Conservation (phyloP, 2,113 vertebrate species). For the Corythornis vintsioides region DNA sequence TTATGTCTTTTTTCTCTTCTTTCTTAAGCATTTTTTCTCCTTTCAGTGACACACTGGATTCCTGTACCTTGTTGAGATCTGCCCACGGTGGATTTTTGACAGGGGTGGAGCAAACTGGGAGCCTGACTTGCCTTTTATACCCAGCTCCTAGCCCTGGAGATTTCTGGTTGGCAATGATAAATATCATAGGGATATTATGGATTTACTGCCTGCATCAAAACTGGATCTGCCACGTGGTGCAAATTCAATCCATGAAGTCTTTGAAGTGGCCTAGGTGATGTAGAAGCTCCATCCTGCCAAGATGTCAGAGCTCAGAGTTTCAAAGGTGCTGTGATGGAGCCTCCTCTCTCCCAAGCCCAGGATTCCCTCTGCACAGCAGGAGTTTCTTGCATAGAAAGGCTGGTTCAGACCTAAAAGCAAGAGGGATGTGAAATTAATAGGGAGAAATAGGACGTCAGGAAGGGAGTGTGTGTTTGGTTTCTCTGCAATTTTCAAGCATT, state of each 20-base stretch:
- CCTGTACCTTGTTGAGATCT: not conserved
- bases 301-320: slow-evolving; percentile 15
- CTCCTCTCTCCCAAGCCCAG: not conserved
- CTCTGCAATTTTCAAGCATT: not conserved
- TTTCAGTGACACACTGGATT: not conserved
- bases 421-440: slow-evolving; percentile 14
- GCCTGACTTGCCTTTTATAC: not conserved
- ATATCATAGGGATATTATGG: not conserved
- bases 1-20: not conserved
- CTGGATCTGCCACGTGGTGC: fast-evolving
- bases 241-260: not conserved
- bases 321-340: not conserved
- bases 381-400: not conserved
- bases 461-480: not conserved
- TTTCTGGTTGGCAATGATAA: not conserved
- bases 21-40: not conserved
- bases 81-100: not conserved
- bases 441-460: not conserved
- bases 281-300: not conserved
- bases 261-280: not conserved
- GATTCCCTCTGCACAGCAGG: not conserved
- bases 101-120: not conserved
- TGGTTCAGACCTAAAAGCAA: not conserved
- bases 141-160: not conserved
- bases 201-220: not conserved